phyloP scores from a whole-genome alignment of 1,140 invertebrate species.

The Drosophila sechellia region DNA sequence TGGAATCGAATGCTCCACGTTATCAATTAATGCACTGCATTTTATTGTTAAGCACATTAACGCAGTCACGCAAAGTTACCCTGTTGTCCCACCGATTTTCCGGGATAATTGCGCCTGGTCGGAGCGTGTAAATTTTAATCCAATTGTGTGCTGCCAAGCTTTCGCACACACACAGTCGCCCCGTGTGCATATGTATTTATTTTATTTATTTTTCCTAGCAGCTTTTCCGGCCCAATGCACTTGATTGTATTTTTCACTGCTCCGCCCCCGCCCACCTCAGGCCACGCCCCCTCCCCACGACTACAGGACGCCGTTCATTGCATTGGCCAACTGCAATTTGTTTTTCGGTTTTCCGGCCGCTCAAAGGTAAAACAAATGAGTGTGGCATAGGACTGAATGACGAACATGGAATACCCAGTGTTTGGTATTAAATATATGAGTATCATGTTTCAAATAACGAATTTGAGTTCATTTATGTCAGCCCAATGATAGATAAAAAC shows the following conservation, averaged over 20 bases:
- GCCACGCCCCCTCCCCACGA: conserved; percentile 34
- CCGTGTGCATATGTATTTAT: conserved; percentile 71
- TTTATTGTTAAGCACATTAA: conserved; percentile 83
- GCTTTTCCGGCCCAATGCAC: conserved; percentile 78
- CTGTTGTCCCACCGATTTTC: not conserved
- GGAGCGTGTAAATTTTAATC: conserved; percentile 81
- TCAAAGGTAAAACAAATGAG: conserved; percentile 63
- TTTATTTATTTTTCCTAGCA: conserved; percentile 80
- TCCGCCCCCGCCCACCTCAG: conserved; percentile 16
- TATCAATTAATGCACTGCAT: conserved; percentile 81
- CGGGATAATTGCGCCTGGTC: conserved; percentile 75
- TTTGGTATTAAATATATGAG: not conserved
- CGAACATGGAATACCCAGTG: not conserved
- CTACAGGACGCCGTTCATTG: conserved; percentile 58
- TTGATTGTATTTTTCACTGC: conserved; percentile 78
- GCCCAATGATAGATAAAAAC: too few relatives aligned
- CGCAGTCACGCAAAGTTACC: conserved; percentile 71
- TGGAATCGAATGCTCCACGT: conserved; percentile 46
- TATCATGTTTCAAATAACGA: not conserved
- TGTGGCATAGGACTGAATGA: not conserved
- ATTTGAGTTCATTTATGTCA: not conserved
- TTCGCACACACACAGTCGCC: conserved; percentile 30
- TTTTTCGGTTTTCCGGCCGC: conserved; percentile 42
- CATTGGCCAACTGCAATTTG: conserved; percentile 67
- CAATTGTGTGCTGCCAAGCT: conserved; percentile 77